Percentiles rank a stretch among this genome's conserved stretches.
These are phyloP conservation scores for Biston stratarius DNA, from an alignment of 2,888 invertebrate species.

Conservation along the genomic window DNA sequence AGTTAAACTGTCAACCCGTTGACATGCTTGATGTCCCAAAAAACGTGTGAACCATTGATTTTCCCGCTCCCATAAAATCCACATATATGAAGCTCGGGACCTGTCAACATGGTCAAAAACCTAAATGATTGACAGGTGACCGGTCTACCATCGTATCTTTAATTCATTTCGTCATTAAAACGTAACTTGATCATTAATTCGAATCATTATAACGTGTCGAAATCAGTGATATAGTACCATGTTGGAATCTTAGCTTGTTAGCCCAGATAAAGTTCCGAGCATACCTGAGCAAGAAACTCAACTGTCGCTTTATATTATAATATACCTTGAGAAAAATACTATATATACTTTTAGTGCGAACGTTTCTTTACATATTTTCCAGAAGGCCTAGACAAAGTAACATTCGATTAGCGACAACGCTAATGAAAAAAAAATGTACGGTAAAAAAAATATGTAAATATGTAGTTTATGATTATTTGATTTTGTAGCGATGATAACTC, in stretches of 20 bases:
- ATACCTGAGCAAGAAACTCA: conserved; percentile 8
- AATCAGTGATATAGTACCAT: conserved; percentile 28
- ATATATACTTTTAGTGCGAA: no score
- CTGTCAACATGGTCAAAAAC: conserved; percentile 20
- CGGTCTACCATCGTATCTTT: conserved; percentile 44
- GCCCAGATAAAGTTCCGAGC: conserved; percentile 26
- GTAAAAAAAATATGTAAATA: no score
- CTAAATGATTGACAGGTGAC: conserved; percentile 45
- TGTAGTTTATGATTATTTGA: no score
- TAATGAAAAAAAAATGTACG: no score
- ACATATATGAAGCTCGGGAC: conserved; percentile 13
- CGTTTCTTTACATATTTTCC: no score
- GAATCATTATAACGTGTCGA: conserved; percentile 33
- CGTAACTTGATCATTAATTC: conserved; percentile 31
- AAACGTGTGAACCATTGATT: conserved; percentile 42
- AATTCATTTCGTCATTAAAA: conserved; percentile 48
- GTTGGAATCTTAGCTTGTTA: conserved; percentile 35
- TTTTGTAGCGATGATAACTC: no score
- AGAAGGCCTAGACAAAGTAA: no score
- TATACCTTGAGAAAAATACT: neutral
- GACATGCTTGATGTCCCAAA: conserved; percentile 28
- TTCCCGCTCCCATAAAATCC: conserved; percentile 29
- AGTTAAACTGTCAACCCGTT: conserved; percentile 39
- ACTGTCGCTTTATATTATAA: neutral
- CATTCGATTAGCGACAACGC: no score